Percentiles rank a stretch among this genome's conserved stretches.
These are phyloP conservation scores for Anguilla pacifica DNA, from an alignment of 2,797 vertebrate genomes.

Conservation along the genomic window DNA sequence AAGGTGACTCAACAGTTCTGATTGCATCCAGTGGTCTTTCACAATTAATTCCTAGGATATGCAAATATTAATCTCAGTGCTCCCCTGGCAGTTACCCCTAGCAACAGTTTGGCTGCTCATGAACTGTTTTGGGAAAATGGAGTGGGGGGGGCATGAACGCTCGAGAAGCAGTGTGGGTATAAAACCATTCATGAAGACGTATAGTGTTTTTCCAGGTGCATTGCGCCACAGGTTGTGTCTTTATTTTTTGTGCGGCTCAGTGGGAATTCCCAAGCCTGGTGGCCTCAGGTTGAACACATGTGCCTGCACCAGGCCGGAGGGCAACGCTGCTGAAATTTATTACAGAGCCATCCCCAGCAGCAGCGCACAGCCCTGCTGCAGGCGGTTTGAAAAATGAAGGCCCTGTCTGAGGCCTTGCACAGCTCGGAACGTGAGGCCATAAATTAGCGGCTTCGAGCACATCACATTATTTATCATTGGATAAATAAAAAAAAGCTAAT, in stretches of 20 bases:
- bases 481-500: background rate
- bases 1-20: background rate
- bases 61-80: background rate
- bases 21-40: background rate
- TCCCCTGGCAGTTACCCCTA: background rate
- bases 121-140: background rate
- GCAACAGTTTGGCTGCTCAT: background rate
- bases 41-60: background rate
- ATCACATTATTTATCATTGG: too few relatives aligned
- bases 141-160: background rate
- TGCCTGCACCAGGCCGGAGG: background rate
- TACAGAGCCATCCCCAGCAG: background rate
- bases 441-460: background rate
- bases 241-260: background rate
- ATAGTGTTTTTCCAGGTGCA: background rate
- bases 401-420: background rate
- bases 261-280: background rate
- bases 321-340: constrained; percentile 7
- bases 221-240: background rate
- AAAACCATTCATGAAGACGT: background rate
- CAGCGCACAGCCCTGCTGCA: background rate
- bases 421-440: constrained; percentile 2
- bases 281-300: background rate
- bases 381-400: constrained; percentile 9
- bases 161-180: background rate